phyloP scores from a whole-genome alignment of 2,113 vertebrate genomes.

The Gila orcuttii region DNA sequence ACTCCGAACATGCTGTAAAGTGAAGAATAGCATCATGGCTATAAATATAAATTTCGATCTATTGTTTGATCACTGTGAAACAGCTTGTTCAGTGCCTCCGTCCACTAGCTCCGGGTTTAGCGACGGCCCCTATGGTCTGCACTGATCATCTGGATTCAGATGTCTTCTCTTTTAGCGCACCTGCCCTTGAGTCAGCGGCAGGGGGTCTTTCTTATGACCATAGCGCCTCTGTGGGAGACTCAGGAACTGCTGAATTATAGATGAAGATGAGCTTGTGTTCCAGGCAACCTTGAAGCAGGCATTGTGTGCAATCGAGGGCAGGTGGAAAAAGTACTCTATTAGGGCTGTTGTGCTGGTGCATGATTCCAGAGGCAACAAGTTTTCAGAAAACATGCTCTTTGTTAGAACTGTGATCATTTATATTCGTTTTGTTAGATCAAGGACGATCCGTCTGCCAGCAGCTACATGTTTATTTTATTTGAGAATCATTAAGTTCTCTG shows the following conservation, averaged over 20 bases:
- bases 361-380: neutral
- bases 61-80: neutral
- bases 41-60: constrained; percentile 9
- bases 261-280: constrained; percentile 41
- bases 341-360: neutral
- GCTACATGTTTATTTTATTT: too few relatives aligned
- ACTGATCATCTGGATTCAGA: neutral
- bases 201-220: constrained; percentile 36
- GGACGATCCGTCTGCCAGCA: neutral
- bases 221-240: constrained; percentile 15
- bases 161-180: constrained; percentile 29
- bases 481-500: too few relatives aligned
- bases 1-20: neutral
- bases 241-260: constrained; percentile 51
- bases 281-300: constrained; percentile 45
- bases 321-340: neutral
- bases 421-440: neutral
- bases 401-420: neutral
- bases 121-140: neutral
- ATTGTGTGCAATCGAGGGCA: neutral
- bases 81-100: neutral
- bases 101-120: neutral
- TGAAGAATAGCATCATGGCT: neutral
- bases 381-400: neutral
- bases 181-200: constrained; percentile 15